Evolutionary conservation across 2,113 vertebrate species (phyloP).

Genomic region (Narcine bancroftii): DNA sequence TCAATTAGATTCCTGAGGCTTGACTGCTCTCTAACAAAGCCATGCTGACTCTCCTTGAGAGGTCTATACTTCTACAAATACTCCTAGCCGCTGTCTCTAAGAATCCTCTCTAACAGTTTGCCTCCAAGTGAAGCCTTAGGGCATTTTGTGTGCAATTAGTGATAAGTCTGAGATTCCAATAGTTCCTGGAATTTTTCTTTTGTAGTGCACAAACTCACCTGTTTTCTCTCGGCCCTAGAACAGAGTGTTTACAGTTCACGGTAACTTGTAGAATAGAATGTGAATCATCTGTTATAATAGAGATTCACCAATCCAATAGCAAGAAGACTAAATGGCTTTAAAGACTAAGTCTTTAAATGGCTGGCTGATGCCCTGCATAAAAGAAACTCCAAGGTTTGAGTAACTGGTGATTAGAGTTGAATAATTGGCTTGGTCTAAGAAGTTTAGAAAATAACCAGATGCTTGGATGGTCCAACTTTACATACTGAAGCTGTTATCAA

Average conservation of each 20-base stretch:
- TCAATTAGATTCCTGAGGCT: too few relatives aligned
- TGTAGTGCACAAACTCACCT: background rate
- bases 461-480: background rate
- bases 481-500: too few relatives aligned
- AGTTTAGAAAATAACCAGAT: background rate
- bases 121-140: too few relatives aligned
- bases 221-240: background rate
- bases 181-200: background rate
- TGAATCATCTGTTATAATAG: background rate
- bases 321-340: too few relatives aligned
- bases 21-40: too few relatives aligned
- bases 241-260: background rate
- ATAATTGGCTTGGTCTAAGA: background rate
- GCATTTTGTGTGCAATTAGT: background rate
- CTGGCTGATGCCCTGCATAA: background rate
- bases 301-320: background rate
- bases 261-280: background rate
- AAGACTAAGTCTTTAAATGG: background rate
- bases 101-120: too few relatives aligned
- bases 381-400: background rate
- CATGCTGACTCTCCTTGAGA: too few relatives aligned
- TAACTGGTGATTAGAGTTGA: background rate
- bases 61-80: too few relatives aligned
- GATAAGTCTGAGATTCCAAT: background rate
- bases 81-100: too few relatives aligned